Evolutionary conservation across 1,140 invertebrate species (phyloP).

Genomic region (Bombus difficillimus): DNA sequence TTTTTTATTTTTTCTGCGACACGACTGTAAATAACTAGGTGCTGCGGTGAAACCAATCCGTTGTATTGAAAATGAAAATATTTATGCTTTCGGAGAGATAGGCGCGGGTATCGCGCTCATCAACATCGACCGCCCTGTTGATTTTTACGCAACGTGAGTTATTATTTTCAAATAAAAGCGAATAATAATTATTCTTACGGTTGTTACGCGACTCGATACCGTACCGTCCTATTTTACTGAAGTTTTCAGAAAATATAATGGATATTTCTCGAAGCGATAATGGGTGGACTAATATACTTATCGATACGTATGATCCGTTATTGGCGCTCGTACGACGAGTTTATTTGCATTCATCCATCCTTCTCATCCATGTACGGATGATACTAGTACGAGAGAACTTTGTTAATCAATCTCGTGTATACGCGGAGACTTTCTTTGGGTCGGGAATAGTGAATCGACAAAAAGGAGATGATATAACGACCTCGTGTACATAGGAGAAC

Average conservation of each 20-base stretch:
- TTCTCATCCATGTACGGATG: background rate
- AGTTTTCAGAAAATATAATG: background rate
- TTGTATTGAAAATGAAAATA: slow-evolving; percentile 36
- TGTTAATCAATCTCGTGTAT: background rate
- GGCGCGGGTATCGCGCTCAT: too few relatives aligned
- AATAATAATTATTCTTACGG: background rate
- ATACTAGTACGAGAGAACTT: background rate
- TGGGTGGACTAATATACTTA: background rate
- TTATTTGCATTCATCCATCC: background rate
- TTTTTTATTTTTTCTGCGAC: background rate
- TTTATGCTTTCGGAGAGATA: background rate
- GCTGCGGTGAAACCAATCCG: background rate
- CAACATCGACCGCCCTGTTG: background rate
- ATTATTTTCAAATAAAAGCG: slow-evolving; percentile 29
- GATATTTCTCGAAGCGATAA: background rate
- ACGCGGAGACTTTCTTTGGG: background rate
- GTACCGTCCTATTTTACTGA: background rate
- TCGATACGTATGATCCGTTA: slow-evolving; percentile 14
- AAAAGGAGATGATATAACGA: background rate
- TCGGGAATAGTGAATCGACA: background rate
- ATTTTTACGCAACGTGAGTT: background rate
- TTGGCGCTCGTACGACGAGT: background rate
- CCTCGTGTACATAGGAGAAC: background rate
- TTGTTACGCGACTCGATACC: too few relatives aligned
- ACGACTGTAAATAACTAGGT: background rate